Base-by-base conservation (phyloP, 2,888 invertebrate species). In the Nomada flava region DNA sequence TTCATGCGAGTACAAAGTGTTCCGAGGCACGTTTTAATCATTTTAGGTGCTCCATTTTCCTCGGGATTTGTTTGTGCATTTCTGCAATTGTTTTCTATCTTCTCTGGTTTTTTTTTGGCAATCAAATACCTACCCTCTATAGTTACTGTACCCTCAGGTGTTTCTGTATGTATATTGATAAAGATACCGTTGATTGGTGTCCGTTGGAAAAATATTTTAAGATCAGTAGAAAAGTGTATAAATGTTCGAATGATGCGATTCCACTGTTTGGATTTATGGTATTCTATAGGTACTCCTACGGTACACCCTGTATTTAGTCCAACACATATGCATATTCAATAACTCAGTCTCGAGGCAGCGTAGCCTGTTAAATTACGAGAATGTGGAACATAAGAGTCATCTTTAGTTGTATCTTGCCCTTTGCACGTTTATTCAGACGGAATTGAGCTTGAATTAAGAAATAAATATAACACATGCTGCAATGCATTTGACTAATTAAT, bases 31-130 rank as follows among this genome's bases (percentile, higher is more conserved):
- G 10, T 29, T 67, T 53, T 11, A 52, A 65, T 53, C n/a, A 67
- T 20, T 36, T 67, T 36, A 20, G 20, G 20, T 53, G 15, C 9
- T 67, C n/a, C 15, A 67, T 36, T 29, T 67, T 67, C n/a, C n/a
- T n/a, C 7, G 23, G 18, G n/a, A 5, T 13, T 26, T 13, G 15
- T n/a, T 18, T 13, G 11, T 29, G 26, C 26, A 10, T 11, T n/a
- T 13, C 50, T n/a, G 13, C 29, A n/a, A 13, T 29, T 29, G 29
- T n/a, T n/a, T 29, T 5, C 2, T 10, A 26, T 11, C 47, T 18
- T 26, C 5, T 50, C 13, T 26, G 5, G 1, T 1, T 52, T 3
- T n/a, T 13, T n/a, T 5, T n/a, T 29, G 11, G 10, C 1, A n/a
- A 29, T 11, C 29, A 29, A 29, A 7, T 5, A 7, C 29, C 29